Conservation (phyloP, 2,888 invertebrate genomes). For the Selenia dentaria region DNA sequence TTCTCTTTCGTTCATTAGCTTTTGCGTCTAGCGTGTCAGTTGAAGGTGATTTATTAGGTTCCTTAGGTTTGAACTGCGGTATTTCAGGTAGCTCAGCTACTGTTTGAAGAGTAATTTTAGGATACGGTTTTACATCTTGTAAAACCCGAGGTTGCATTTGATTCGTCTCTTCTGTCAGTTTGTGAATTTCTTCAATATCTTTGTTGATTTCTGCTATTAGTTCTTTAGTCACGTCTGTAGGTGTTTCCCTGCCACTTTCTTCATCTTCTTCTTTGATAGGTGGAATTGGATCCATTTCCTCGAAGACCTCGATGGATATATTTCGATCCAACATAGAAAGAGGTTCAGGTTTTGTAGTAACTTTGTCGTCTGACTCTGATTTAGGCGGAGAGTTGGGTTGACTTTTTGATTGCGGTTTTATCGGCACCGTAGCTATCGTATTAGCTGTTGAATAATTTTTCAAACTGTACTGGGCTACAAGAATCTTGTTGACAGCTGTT, state of each 20-base stretch:
- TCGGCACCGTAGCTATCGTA: conserved; percentile 47
- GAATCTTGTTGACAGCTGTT: conserved; percentile 80
- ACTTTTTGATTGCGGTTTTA: conserved; percentile 75
- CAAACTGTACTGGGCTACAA: conserved; percentile 84
- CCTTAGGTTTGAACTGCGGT: conserved; percentile 81
- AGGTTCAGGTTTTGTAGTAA: conserved; percentile 52
- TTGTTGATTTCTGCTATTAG: conserved; percentile 73
- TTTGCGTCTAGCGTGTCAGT: conserved; percentile 70
- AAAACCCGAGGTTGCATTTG: conserved; percentile 67
- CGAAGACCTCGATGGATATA: conserved; percentile 65
- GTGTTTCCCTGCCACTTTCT: conserved; percentile 35
- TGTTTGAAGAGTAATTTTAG: conserved; percentile 85
- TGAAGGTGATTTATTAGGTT: conserved; percentile 56
- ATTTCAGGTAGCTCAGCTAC: conserved; percentile 86
- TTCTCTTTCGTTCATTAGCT: conserved; percentile 82
- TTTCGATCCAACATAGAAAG: conserved; percentile 57
- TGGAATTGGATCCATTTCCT: conserved; percentile 71
- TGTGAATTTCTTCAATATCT: conserved; percentile 80
- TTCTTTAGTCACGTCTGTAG: conserved; percentile 66
- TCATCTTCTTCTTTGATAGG: conserved; percentile 78
- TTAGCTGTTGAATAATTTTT: conserved; percentile 74
- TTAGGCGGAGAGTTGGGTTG: conserved; percentile 80
- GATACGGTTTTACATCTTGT: conserved; percentile 79
- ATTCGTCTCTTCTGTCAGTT: conserved; percentile 76
- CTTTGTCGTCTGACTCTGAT: conserved; percentile 68